Evolutionary conservation across 2,113 vertebrate species (phyloP).

Genomic region (Tichodroma muraria): DNA sequence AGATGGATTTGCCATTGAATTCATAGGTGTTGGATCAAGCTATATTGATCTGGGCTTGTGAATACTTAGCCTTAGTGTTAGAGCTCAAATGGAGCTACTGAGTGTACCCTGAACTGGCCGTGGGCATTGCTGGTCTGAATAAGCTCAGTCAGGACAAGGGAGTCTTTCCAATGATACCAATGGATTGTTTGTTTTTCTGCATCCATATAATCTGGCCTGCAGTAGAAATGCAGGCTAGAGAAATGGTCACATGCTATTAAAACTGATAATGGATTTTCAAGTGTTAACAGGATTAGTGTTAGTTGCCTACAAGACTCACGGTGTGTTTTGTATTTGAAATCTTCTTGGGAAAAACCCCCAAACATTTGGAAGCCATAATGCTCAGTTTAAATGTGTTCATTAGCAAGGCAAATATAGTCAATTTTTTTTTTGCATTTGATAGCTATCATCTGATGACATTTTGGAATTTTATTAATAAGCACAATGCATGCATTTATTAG

Average conservation of each 20-base stretch:
- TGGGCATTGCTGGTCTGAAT: neutral
- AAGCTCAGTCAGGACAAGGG: neutral
- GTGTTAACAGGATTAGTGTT: neutral
- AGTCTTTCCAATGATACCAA: neutral
- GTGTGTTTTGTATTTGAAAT: neutral
- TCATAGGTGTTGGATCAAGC: neutral
- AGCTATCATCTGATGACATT: neutral
- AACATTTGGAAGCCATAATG: neutral
- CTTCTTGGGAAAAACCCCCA: neutral
- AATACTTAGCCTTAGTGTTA: neutral
- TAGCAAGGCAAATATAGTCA: neutral
- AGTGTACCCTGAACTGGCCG: fast-evolving
- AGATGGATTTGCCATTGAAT: neutral
- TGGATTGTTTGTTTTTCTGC: neutral
- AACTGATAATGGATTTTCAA: neutral
- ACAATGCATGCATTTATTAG: neutral
- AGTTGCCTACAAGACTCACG: neutral
- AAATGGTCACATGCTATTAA: neutral
- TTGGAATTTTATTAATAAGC: neutral
- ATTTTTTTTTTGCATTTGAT: neutral
- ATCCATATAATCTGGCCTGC: neutral
- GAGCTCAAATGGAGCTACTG: neutral
- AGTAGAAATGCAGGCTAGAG: neutral
- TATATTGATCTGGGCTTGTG: neutral
- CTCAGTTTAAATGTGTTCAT: neutral